Conservation (phyloP, 2,797 vertebrate species). For the Vipera latastei region DNA sequence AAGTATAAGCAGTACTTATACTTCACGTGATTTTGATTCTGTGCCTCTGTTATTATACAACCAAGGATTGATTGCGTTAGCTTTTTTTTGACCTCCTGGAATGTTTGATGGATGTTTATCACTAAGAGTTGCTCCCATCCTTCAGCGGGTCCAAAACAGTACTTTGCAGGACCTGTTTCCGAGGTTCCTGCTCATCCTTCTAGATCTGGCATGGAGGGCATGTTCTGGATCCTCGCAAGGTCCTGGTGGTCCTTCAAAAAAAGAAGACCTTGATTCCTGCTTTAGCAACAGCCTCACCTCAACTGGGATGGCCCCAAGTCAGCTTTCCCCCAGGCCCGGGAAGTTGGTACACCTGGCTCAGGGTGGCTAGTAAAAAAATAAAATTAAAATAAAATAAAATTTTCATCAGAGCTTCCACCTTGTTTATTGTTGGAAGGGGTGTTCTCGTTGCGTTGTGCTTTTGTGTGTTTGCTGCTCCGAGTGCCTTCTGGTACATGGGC, state of each 20-base stretch:
- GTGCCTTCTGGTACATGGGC: neutral
- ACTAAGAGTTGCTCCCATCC: no score
- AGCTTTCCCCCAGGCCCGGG: no score
- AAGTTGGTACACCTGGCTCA: neutral
- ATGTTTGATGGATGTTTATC: no score
- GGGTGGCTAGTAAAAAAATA: neutral
- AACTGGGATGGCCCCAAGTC: neutral
- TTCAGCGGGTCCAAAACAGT: no score
- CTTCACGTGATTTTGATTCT: neutral
- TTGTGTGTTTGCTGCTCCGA: neutral
- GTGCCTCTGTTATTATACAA: no score
- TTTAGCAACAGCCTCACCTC: neutral
- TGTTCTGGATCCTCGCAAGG: no score
- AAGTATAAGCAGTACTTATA: no score
- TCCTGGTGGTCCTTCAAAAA: no score
- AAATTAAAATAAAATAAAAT: neutral
- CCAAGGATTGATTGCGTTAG: no score
- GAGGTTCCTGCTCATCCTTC: neutral
- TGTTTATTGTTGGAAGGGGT: neutral
- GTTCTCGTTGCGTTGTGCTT: neutral
- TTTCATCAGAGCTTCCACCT: neutral
- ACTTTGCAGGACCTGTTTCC: neutral
- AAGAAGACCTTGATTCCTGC: neutral
- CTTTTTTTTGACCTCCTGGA: no score
- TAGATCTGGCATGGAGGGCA: no score